A percentile compares a stretch with the other conserved stretches of the same genome.
Conservation (phyloP, 2,888 invertebrate genomes). For the Octodonta nipae region DNA sequence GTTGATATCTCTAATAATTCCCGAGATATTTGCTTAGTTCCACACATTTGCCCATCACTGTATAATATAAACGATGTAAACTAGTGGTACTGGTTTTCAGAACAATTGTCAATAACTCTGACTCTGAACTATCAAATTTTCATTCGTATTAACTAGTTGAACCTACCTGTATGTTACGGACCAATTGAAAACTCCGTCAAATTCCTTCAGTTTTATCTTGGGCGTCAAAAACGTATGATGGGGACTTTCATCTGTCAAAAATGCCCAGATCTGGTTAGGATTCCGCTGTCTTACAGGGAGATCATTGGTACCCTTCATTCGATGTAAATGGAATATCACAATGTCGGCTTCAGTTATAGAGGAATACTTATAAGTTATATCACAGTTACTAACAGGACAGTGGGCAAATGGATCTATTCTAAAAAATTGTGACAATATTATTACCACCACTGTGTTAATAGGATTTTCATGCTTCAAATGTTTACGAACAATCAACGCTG, state of each 20-base stretch:
- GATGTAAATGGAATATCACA: conserved; percentile 47
- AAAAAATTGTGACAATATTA: too few relatives aligned
- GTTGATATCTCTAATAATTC: too few relatives aligned
- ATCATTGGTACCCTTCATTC: conserved; percentile 35
- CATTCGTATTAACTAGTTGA: too few relatives aligned
- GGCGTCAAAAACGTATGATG: conserved; percentile 41
- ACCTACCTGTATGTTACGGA: conserved; percentile 52
- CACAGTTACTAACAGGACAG: conserved; percentile 51
- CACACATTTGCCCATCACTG: too few relatives aligned
- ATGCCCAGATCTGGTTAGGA: conserved; percentile 52
- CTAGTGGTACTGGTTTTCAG: too few relatives aligned
- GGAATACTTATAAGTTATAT: conserved; percentile 41
- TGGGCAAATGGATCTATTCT: conserved; percentile 42
- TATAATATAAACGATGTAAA: too few relatives aligned
- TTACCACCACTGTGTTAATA: too few relatives aligned
- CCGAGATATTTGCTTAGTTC: too few relatives aligned
- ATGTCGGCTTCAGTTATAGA: conserved; percentile 46
- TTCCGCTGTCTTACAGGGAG: conserved; percentile 39
- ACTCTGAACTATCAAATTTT: too few relatives aligned
- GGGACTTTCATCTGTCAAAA: conserved; percentile 56
- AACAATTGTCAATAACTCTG: too few relatives aligned
- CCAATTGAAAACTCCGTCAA: conserved; percentile 56
- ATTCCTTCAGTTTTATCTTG: conserved; percentile 30
- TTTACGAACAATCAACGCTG: too few relatives aligned
- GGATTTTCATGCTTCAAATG: too few relatives aligned